Percentiles rank a stretch among this genome's conserved stretches.
These are phyloP conservation scores for Leuciscus waleckii DNA, from an alignment of 2,797 vertebrate genomes.

Conservation along the genomic window DNA sequence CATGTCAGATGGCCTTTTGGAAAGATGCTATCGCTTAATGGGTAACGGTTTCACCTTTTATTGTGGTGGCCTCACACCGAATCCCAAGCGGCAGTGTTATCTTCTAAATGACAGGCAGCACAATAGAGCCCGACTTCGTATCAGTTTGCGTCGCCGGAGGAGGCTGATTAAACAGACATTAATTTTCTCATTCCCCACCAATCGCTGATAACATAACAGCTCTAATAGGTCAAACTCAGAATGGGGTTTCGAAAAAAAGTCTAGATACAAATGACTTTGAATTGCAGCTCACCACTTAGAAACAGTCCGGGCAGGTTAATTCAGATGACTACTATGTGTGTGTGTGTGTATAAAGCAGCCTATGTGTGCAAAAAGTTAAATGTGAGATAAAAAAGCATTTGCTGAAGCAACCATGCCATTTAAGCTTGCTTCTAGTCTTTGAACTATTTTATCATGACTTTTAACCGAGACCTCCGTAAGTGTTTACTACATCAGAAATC, in stretches of 20 bases:
- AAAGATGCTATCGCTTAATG: slow-evolving; percentile 58
- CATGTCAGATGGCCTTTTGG: slow-evolving; percentile 60
- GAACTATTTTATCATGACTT: not conserved
- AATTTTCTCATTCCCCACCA: slow-evolving; percentile 51
- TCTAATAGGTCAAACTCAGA: slow-evolving; percentile 54
- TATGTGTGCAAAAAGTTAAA: not conserved
- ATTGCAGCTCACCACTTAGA: slow-evolving; percentile 20
- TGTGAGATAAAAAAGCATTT: not conserved
- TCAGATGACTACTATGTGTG: slow-evolving; percentile 16
- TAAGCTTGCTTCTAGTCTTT: not conserved
- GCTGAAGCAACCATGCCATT: not conserved
- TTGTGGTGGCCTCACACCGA: slow-evolving; percentile 35
- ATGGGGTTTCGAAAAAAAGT: slow-evolving; percentile 33
- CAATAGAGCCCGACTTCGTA: slow-evolving; percentile 50
- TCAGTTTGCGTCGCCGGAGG: slow-evolving; percentile 43
- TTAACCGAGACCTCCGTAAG: not conserved
- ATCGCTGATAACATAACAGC: slow-evolving; percentile 44
- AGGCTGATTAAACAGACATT: slow-evolving; percentile 54
- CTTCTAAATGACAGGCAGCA: slow-evolving; percentile 44
- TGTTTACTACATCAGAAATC: not conserved
- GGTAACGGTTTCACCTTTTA: slow-evolving; percentile 55
- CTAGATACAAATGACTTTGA: slow-evolving; percentile 29
- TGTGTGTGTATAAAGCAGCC: not conserved
- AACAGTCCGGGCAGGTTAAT: slow-evolving; percentile 18
- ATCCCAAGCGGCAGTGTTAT: slow-evolving; percentile 51